Evolutionary conservation across 2,888 invertebrate genomes (phyloP).

Genomic region (Dusona sp.): DNA sequence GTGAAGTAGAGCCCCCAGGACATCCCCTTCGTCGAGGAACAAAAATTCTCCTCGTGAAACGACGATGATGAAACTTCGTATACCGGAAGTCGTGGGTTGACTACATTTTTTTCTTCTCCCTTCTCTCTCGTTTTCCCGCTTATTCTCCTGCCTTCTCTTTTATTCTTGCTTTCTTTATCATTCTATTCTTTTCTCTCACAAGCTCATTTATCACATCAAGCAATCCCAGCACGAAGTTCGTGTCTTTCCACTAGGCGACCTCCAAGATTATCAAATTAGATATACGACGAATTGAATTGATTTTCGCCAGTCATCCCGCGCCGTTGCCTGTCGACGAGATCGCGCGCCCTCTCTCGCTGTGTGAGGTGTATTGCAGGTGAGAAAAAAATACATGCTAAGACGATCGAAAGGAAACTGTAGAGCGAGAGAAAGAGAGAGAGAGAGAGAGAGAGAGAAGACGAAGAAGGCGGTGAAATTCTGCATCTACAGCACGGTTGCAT

Average conservation of each 20-base stretch:
- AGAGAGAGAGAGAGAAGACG: conserved; percentile 38
- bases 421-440: conserved; percentile 35
- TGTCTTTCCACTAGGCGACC: conserved; percentile 69
- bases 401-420: conserved; percentile 25
- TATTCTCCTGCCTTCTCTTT: conserved; percentile 26
- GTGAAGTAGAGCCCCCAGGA: conserved; percentile 12
- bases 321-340: conserved; percentile 70
- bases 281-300: conserved; percentile 81
- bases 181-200: conserved; percentile 49
- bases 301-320: conserved; percentile 78
- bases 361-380: conserved; percentile 47
- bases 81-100: conserved; percentile 80
- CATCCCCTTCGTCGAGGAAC: conserved; percentile 21
- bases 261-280: conserved; percentile 82
- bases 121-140: conserved; percentile 64
- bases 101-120: conserved; percentile 69
- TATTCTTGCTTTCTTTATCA: conserved; percentile 58
- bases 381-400: conserved; percentile 50
- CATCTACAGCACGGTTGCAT: conserved; percentile 64
- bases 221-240: conserved; percentile 63
- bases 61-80: conserved; percentile 42
- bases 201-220: conserved; percentile 75
- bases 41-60: conserved; percentile 15
- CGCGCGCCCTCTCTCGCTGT: conserved; percentile 50
- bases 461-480: conserved; percentile 55